These are phyloP conservation scores for Stichopus horrens DNA, from an alignment of 53 echinoderm and acorn worm genomes.

Conservation along the genomic window DNA sequence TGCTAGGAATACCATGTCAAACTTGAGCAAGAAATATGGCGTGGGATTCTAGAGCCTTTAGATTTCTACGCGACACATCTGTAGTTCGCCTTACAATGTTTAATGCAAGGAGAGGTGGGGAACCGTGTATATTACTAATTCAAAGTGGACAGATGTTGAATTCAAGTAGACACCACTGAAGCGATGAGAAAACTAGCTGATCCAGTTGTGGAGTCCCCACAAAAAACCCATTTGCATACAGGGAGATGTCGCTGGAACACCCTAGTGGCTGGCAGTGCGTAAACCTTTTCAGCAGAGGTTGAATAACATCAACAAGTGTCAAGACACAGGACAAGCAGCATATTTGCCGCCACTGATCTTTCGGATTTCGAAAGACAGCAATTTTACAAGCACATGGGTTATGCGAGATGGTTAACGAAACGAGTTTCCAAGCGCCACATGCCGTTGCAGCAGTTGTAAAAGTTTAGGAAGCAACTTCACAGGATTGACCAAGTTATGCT, in stretches of 20 bases:
- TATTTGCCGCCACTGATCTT: slow-evolving; percentile 50
- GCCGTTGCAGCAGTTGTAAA: slow-evolving; percentile 4
- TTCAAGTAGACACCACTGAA: neutral
- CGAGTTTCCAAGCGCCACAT: slow-evolving; percentile 54
- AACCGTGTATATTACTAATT: slow-evolving; percentile 35
- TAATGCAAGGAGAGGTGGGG: slow-evolving; percentile 44
- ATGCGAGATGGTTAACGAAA: slow-evolving; percentile 46
- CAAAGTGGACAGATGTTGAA: slow-evolving; percentile 65
- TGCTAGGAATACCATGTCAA: neutral
- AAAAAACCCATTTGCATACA: slow-evolving; percentile 57
- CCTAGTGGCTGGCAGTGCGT: slow-evolving; percentile 63
- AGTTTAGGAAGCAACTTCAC: neutral
- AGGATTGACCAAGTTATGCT: neutral
- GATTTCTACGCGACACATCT: neutral
- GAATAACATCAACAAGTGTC: slow-evolving; percentile 54
- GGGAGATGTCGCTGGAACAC: slow-evolving; percentile 30
- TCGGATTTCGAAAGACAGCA: slow-evolving; percentile 32
- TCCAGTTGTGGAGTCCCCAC: too few species aligned
- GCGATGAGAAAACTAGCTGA: slow-evolving; percentile 10
- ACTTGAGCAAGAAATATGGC: neutral
- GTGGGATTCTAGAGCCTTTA: slow-evolving; percentile 10
- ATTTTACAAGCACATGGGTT: slow-evolving; percentile 66
- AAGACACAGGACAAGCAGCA: slow-evolving; percentile 55
- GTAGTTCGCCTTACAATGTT: slow-evolving; percentile 26
- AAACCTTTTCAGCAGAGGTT: slow-evolving; percentile 3